These are phyloP conservation scores for Eucera pruinosa DNA, from an alignment of 2,888 invertebrate genomes.

Conservation along the genomic window DNA sequence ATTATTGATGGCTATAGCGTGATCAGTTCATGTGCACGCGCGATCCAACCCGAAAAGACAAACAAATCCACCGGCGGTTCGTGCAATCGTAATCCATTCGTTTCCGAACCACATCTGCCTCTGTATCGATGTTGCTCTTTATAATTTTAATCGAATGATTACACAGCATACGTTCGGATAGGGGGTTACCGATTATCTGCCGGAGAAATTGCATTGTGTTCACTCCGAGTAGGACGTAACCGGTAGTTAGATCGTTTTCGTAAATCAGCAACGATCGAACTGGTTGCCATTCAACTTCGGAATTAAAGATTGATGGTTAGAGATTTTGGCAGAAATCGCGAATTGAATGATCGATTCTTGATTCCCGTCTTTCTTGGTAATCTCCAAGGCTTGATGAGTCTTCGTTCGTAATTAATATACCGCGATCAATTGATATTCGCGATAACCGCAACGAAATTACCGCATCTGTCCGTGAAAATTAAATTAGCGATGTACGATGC, in stretches of 20 bases:
- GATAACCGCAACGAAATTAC: constrained; percentile 4
- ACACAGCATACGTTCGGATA: constrained; percentile 58
- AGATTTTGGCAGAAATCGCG: constrained; percentile 3
- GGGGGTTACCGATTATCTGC: constrained; percentile 46
- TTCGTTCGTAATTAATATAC: background rate
- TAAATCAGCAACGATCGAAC: constrained; percentile 61
- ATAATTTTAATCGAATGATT: constrained; percentile 73
- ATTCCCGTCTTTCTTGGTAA: background rate
- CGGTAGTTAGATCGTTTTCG: constrained; percentile 64
- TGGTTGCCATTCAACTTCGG: constrained; percentile 21
- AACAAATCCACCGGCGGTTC: constrained; percentile 51
- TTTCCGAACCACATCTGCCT: constrained; percentile 63
- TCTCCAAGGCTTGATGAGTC: too few relatives aligned
- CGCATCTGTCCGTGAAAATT: background rate
- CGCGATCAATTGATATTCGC: background rate
- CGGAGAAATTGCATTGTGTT: constrained; percentile 62
- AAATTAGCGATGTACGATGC: background rate
- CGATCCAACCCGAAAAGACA: constrained; percentile 53
- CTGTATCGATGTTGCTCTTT: constrained; percentile 49
- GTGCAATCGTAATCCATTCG: constrained; percentile 61
- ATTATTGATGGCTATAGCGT: constrained; percentile 53
- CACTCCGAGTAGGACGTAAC: constrained; percentile 40
- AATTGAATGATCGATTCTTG: background rate
- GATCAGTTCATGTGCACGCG: constrained; percentile 25
- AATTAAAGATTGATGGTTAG: constrained; percentile 10